A percentile compares a stretch with the other conserved stretches of the same genome.
These are phyloP conservation scores for Trilocha varians DNA, from an alignment of 2,888 invertebrate genomes.

Conservation along the genomic window DNA sequence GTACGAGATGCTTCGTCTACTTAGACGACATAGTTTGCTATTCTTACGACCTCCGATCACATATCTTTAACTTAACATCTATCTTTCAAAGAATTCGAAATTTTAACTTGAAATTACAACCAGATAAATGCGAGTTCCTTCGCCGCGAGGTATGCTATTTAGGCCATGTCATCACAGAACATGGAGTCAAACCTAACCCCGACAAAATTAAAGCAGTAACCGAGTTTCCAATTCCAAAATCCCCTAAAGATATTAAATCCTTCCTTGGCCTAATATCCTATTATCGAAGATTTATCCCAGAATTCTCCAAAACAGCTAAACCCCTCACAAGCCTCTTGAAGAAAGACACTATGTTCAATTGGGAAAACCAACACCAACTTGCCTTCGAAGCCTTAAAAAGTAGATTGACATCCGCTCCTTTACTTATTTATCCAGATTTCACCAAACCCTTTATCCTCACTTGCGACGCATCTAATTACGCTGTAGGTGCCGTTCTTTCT, in stretches of 20 bases:
- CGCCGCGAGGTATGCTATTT: constrained; percentile 2
- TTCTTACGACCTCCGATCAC: constrained; percentile 1
- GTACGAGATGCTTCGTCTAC: constrained; percentile 1
- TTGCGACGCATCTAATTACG: background rate
- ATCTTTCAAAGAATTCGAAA: constrained; percentile 3
- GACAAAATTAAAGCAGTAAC: constrained; percentile 5
- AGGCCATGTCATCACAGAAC: constrained; percentile 5
- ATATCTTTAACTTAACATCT: constrained; percentile 3
- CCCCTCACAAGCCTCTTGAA: background rate
- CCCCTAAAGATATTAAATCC: constrained; percentile 3
- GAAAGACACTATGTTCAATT: background rate
- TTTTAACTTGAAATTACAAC: constrained; percentile 4
- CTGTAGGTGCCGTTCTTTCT: background rate
- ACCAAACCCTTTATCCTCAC: constrained; percentile 1
- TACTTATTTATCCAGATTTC: constrained; percentile 2
- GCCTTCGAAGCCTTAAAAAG: constrained; percentile 1
- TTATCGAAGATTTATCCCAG: constrained; percentile 4
- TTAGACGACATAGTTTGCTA: background rate
- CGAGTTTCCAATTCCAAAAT: constrained; percentile 3
- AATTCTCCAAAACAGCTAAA: background rate
- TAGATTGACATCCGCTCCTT: background rate
- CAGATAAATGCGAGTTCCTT: constrained; percentile 7
- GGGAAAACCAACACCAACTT: background rate
- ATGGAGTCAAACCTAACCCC: constrained; percentile 5
- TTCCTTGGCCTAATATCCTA: constrained; percentile 2